Percentiles rank a stretch among this genome's conserved stretches.
Conservation (phyloP, 2,797 vertebrate species). For the Cryptoprocta ferox region DNA sequence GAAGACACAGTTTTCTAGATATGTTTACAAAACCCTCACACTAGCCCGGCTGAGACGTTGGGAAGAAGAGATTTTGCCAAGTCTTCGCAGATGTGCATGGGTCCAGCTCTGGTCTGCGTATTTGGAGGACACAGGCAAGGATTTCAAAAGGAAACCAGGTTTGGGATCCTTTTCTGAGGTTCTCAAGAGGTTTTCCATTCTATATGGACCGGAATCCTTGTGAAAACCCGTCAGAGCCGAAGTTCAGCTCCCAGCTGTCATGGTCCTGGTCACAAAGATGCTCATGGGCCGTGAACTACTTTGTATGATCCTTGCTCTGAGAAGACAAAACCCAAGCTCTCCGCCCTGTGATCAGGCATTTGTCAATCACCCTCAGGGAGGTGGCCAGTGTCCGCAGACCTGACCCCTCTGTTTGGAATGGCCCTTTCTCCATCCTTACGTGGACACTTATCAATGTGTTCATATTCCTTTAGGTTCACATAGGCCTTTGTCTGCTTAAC, state of each 20-base stretch:
- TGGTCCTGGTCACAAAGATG: background rate
- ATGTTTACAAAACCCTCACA: background rate
- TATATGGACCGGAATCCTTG: background rate
- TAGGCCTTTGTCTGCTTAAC: background rate
- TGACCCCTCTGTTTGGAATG: background rate
- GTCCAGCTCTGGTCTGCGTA: background rate
- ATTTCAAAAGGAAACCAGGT: background rate
- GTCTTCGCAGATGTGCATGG: fast-evolving
- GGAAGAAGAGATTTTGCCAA: background rate
- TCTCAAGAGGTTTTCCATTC: background rate
- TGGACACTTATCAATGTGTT: background rate
- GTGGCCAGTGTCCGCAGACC: background rate
- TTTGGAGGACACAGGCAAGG: background rate
- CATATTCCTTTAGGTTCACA: background rate
- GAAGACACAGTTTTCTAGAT: background rate
- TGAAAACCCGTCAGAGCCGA: background rate
- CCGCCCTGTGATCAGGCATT: background rate
- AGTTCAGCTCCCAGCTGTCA: background rate
- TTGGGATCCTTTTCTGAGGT: background rate
- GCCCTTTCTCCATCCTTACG: background rate
- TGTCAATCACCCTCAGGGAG: background rate
- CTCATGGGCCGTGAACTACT: background rate
- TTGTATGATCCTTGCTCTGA: background rate
- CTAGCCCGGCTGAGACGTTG: background rate
- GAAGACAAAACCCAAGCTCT: background rate